Conservation (phyloP, 2,797 vertebrate species). For the Phrynocephalus vlangalii region DNA sequence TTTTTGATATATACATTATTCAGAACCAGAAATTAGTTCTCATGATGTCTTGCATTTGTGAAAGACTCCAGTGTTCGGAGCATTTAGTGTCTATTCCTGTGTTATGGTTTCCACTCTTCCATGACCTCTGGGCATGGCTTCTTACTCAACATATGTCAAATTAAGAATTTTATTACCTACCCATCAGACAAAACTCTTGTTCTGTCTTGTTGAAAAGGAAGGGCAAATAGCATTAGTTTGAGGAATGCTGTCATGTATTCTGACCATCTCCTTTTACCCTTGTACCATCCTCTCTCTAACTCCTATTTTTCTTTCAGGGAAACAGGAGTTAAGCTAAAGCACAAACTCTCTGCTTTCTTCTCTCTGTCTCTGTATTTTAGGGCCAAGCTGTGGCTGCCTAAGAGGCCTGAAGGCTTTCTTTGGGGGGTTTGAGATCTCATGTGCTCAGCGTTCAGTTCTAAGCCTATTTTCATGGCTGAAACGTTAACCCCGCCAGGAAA, state of each 20-base stretch:
- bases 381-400: conserved; percentile 2
- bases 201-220: not conserved
- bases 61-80: not conserved
- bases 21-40: not conserved
- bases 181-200: not conserved
- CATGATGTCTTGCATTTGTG: not conserved
- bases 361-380: not conserved
- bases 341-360: not conserved
- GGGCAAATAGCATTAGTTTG: not conserved
- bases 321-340: conserved; percentile 8
- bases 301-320: not conserved
- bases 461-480: conserved; percentile 20
- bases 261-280: not conserved
- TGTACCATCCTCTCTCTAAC: not conserved
- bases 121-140: not conserved
- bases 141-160: not conserved
- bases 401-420: conserved; percentile 23
- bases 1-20: not conserved
- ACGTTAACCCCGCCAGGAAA: not conserved
- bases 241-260: not conserved
- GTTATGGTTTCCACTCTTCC: not conserved
- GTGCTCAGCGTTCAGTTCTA: conserved; percentile 28
- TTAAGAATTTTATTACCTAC: conserved; percentile 11
- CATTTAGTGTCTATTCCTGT: not conserved
- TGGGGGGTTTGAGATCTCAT: not conserved